Evolutionary conservation across 2,113 vertebrate species (phyloP).

Genomic region (Neogale vison): DNA sequence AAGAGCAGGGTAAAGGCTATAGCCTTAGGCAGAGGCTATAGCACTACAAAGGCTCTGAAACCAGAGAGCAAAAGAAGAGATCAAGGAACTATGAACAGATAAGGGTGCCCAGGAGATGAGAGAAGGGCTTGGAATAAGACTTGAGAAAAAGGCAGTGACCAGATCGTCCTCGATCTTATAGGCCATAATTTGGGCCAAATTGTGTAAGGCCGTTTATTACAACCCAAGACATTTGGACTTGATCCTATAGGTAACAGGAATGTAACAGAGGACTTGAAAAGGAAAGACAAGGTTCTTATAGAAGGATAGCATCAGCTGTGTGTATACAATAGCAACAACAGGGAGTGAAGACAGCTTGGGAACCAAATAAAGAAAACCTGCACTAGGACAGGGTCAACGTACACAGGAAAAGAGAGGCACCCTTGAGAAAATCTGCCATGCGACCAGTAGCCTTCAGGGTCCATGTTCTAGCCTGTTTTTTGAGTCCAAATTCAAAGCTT

Average conservation of each 20-base stretch:
- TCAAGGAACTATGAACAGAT: neutral
- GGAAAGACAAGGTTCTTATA: neutral
- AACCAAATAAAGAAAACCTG: neutral
- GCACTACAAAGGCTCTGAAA: neutral
- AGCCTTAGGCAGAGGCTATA: neutral
- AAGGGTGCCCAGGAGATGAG: neutral
- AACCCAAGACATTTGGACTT: constrained; percentile 19
- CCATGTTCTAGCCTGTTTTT: neutral
- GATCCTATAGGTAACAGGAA: neutral
- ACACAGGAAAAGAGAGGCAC: neutral
- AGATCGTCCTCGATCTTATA: neutral
- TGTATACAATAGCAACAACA: neutral
- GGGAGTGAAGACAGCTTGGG: neutral
- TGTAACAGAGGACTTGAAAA: neutral
- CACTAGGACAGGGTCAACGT: neutral
- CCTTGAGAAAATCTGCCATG: neutral
- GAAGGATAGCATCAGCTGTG: neutral
- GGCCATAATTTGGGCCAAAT: neutral
- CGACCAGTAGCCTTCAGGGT: neutral
- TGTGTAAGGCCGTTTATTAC: neutral
- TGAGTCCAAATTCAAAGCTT: neutral
- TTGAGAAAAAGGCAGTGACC: neutral
- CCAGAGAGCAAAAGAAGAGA: neutral
- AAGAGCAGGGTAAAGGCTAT: neutral
- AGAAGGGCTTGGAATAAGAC: neutral